phyloP scores from a whole-genome alignment of 1,140 invertebrate species.

The Bradysia coprophila region DNA sequence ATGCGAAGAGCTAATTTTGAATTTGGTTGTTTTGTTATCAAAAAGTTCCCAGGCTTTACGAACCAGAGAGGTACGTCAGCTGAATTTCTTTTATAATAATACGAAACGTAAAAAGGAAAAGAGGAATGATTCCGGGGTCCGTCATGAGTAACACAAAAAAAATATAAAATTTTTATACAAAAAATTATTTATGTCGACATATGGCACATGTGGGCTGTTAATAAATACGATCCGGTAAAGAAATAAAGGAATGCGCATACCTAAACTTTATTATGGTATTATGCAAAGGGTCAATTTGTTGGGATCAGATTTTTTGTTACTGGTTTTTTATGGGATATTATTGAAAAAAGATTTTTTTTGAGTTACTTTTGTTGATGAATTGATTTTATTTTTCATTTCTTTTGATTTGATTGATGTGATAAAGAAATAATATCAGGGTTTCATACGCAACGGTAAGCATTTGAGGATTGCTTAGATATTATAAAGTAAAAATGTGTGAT shows the following conservation, averaged over 20 bases:
- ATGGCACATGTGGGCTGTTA: background rate
- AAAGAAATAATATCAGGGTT: too few species aligned
- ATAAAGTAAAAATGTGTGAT: too few species aligned
- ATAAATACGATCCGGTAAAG: background rate
- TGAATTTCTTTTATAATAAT: too few species aligned
- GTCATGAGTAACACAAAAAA: background rate
- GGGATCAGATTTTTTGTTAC: background rate
- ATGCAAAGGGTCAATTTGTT: background rate
- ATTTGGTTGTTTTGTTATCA: too few species aligned
- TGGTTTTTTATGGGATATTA: background rate
- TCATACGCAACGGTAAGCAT: too few species aligned
- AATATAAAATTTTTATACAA: background rate
- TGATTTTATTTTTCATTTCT: background rate
- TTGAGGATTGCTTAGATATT: too few species aligned
- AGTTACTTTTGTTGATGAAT: background rate
- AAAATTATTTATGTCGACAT: background rate
- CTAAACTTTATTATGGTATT: too few species aligned
- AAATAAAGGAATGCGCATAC: background rate
- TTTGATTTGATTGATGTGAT: too few species aligned
- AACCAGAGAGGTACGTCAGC: too few species aligned
- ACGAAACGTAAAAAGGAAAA: too few species aligned
- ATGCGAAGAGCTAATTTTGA: too few species aligned
- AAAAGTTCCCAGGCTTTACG: background rate
- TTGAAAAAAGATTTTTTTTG: background rate
- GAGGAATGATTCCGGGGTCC: background rate